These are phyloP conservation scores for Ichneumon xanthorius DNA, from an alignment of 2,888 invertebrate genomes.

Conservation along the genomic window DNA sequence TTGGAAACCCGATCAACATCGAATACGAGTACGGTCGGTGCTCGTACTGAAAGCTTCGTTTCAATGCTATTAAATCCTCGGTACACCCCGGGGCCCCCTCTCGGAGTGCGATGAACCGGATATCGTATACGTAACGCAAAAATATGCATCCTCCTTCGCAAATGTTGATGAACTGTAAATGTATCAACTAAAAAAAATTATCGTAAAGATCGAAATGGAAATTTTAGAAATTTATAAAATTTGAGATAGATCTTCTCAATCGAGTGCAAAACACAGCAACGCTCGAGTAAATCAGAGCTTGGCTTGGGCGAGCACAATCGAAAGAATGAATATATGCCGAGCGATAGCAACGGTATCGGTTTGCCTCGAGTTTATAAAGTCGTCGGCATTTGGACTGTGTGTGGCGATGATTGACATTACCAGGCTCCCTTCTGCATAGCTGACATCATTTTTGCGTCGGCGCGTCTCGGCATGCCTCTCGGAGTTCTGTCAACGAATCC, in stretches of 20 bases:
- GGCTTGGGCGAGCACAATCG: constrained; percentile 3
- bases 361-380: constrained; percentile 28
- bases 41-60: constrained; percentile 63
- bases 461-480: constrained; percentile 20
- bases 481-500: constrained; percentile 52
- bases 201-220: neutral
- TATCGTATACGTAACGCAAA: constrained; percentile 24
- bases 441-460: constrained; percentile 54
- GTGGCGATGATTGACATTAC: constrained; percentile 52
- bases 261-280: neutral
- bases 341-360: constrained; percentile 35
- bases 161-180: neutral
- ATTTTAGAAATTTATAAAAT: neutral
- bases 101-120: constrained; percentile 48
- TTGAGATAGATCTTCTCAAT: neutral
- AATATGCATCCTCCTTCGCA: neutral
- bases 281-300: neutral
- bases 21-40: constrained; percentile 64
- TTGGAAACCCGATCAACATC: constrained; percentile 63
- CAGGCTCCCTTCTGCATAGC: constrained; percentile 30
- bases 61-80: constrained; percentile 68
- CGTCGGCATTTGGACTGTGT: constrained; percentile 24
- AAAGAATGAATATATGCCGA: constrained; percentile 1
- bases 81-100: constrained; percentile 12
- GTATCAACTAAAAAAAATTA: neutral